A percentile compares a stretch with the other conserved stretches of the same genome.
Conservation (phyloP, 1,140 invertebrate species). For the Cydia pomonella region DNA sequence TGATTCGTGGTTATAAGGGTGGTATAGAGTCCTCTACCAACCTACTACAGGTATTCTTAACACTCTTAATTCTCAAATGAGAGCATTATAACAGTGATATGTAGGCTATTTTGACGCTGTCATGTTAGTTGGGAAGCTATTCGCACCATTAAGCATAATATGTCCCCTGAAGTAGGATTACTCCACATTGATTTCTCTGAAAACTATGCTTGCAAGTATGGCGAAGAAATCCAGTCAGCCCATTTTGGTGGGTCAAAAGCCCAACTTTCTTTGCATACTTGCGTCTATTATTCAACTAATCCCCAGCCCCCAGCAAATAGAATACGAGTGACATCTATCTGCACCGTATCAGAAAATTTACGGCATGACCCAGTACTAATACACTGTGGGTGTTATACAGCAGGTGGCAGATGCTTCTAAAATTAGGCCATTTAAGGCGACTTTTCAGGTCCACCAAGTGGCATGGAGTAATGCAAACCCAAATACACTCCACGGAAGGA, state of each 20-base stretch:
- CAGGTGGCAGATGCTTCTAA: neutral
- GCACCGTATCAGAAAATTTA: neutral
- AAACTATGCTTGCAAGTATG: slow-evolving; percentile 27
- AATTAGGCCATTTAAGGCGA: no score
- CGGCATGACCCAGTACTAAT: neutral
- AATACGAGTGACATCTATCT: neutral
- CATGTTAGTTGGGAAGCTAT: no score
- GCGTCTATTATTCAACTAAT: neutral
- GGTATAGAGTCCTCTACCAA: no score
- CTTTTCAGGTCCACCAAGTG: no score
- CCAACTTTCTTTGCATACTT: slow-evolving; percentile 15
- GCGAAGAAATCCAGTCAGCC: neutral
- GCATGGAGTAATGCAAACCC: no score
- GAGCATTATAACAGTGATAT: no score
- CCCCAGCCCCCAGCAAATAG: neutral
- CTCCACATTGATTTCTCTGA: slow-evolving; percentile 13
- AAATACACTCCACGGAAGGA: no score
- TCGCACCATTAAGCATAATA: neutral
- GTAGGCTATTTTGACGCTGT: no score
- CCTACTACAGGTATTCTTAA: no score
- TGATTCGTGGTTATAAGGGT: no score
- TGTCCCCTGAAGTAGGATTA: neutral
- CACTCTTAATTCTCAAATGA: no score
- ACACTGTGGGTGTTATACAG: no score
- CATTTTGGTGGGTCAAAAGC: slow-evolving; percentile 21